Percentiles rank a stretch among this genome's conserved stretches.
phyloP scores from a whole-genome alignment of 1,140 invertebrate genomes.

The Cyclina sinensis region DNA sequence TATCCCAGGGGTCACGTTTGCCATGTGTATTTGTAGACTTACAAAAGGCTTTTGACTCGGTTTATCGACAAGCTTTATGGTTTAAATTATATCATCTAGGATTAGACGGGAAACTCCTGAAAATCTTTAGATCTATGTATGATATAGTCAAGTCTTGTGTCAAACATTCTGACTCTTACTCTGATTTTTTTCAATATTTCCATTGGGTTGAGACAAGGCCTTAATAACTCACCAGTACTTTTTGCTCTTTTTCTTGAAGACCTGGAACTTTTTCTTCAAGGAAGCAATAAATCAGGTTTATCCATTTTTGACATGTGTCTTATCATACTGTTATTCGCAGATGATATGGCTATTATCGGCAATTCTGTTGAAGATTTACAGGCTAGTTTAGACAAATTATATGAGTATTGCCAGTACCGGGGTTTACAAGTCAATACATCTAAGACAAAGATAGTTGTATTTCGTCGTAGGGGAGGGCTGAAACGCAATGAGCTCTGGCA shows the following conservation, averaged over 20 bases:
- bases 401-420: conserved; percentile 27
- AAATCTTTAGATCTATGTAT: too few relatives aligned
- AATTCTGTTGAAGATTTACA: conserved; percentile 17
- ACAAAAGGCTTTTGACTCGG: not conserved
- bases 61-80: not conserved
- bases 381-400: conserved; percentile 4
- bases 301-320: conserved; percentile 11
- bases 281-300: too few relatives aligned
- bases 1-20: too few relatives aligned
- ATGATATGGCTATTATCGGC: conserved; percentile 45
- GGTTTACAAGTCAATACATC: not conserved
- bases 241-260: conserved; percentile 3
- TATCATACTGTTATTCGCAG: conserved; percentile 36
- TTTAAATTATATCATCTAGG: not conserved
- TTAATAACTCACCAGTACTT: too few relatives aligned
- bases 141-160: too few relatives aligned
- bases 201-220: too few relatives aligned
- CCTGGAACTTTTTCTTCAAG: conserved; percentile 14
- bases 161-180: too few relatives aligned
- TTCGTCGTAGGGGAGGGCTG: too few relatives aligned
- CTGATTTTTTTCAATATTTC: too few relatives aligned
- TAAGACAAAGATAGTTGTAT: conserved; percentile 58
- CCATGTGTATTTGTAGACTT: too few relatives aligned
- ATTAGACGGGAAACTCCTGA: too few relatives aligned
- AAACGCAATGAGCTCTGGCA: too few relatives aligned